Base-by-base conservation (phyloP, 2,888 invertebrate species). In the Agonum fuliginosum region DNA sequence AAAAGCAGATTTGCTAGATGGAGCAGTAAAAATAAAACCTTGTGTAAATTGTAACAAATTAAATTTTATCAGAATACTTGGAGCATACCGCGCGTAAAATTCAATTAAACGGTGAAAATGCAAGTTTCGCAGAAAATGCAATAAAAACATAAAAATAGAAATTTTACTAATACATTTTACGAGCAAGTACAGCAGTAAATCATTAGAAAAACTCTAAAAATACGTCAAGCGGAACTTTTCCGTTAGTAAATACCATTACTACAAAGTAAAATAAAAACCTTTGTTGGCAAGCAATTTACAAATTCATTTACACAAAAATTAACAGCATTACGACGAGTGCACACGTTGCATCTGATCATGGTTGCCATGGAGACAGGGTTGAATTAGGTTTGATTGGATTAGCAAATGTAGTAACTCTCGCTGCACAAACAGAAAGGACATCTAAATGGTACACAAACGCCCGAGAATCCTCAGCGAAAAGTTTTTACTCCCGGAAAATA, bases 341-440 rank as follows among this genome's bases (percentile, higher is more conserved):
- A 67, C 22, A 37, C 20, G 12, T 3, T 71, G 71, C 51, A 71
- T 71, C 46, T 70, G 24, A 46, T 70, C 41, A 46, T 14, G 3
- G 58, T 73, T 43, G 17, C 17, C 43, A 73, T 73, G 43, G n/a
- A 37, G 24, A 58, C 62, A 10, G 58, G 5, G 22, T 41, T 3
- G 17, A 73, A 73, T 73, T 58, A 62, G 54, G 43, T 12, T 37
- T 73, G 73, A 73, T 73, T 73, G 73, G 51, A 73, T 73, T 73
- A 73, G 58, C 27, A 41, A 58, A 73, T 62, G 24, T 34, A 73
- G 20, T 73, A 73, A 73, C 54, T 34, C 34, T 37, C 20, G 72
- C 24, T 73, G 17, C 22, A 37, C 34, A 62, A 58, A 73, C 62
- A 73, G 58, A 73, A 62, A 73, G 73, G n/a, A 17, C 30, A 37